phyloP scores from a whole-genome alignment of 2,113 vertebrate genomes.

The Enhydra lutris region DNA sequence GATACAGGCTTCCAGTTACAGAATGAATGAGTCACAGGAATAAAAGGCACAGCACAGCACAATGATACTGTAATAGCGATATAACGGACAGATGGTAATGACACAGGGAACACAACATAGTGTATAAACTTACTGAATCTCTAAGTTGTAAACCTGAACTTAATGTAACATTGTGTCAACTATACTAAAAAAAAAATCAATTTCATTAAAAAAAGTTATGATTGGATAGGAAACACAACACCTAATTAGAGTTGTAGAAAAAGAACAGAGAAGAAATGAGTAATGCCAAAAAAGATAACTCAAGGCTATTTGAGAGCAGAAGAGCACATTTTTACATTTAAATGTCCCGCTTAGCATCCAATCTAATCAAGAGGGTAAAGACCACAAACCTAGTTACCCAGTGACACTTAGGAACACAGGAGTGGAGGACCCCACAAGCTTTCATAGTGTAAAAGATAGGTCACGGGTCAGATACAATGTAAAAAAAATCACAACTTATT shows the following conservation, averaged over 20 bases:
- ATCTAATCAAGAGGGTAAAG: background rate
- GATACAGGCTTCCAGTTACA: background rate
- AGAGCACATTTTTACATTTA: background rate
- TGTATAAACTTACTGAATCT: background rate
- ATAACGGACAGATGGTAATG: background rate
- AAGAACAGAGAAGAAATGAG: background rate
- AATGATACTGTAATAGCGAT: background rate
- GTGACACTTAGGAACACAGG: background rate
- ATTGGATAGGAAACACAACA: background rate
- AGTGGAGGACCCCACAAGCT: background rate
- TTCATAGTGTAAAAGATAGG: background rate
- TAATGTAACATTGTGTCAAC: background rate
- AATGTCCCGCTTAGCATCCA: background rate
- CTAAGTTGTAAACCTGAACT: background rate
- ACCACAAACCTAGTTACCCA: background rate
- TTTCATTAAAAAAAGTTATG: background rate
- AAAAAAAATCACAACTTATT: background rate
- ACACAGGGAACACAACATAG: background rate
- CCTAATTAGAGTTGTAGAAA: background rate
- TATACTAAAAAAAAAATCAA: background rate
- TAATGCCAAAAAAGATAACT: background rate
- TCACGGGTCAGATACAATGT: background rate
- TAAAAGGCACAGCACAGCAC: background rate
- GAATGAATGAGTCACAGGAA: background rate
- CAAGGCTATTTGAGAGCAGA: background rate